phyloP scores from a whole-genome alignment of 2,113 vertebrate genomes.

The Ahaetulla prasina region DNA sequence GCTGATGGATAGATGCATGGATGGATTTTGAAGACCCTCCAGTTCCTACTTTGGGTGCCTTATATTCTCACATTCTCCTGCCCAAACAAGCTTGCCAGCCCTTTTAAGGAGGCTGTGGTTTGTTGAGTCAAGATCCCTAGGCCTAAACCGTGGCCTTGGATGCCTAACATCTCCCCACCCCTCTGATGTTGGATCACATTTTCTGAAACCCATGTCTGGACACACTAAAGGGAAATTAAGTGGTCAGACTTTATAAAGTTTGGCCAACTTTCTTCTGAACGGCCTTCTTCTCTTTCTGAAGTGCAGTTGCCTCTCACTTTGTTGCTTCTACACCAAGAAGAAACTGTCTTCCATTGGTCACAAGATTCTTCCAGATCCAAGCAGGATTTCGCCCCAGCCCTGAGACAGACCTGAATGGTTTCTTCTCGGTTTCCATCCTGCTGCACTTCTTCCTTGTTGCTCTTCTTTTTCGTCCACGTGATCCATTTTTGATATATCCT shows the following conservation, averaged over 20 bases:
- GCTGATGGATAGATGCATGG: not conserved
- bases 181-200: not conserved
- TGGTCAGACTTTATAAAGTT: not conserved
- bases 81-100: not conserved
- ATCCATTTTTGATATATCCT: not conserved
- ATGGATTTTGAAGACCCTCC: not conserved
- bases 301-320: not conserved
- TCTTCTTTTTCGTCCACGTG: not conserved
- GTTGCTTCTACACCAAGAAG: not conserved
- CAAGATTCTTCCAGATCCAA: not conserved
- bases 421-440: not conserved
- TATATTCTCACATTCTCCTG: not conserved
- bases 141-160: not conserved
- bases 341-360: not conserved
- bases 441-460: not conserved
- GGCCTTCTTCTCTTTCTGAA: not conserved
- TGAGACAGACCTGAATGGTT: not conserved
- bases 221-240: not conserved
- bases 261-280: not conserved
- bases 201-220: not conserved
- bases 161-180: not conserved
- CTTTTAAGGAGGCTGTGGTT: not conserved
- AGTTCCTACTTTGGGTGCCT: not conserved
- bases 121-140: not conserved
- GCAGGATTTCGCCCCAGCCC: not conserved